Percentiles rank a stretch among this genome's conserved stretches.
Evolutionary conservation across 2,797 vertebrate genomes (phyloP).

Genomic region (Cynodonichthys magdalenae): DNA sequence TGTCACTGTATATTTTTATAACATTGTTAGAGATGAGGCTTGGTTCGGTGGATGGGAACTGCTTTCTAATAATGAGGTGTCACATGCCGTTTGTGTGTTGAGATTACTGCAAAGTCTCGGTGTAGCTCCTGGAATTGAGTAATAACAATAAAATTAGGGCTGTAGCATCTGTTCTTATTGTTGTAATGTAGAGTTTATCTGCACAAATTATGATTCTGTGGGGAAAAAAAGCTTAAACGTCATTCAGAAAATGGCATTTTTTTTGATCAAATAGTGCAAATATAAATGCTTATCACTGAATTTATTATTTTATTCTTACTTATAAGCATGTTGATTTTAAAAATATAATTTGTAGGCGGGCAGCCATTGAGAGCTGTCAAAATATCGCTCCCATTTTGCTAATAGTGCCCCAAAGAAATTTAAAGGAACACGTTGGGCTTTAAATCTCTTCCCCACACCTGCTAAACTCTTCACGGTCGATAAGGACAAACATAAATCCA

Average conservation of each 20-base stretch:
- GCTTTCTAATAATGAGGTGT: not conserved
- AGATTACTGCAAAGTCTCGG: not conserved
- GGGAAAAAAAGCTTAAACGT: too few relatives aligned
- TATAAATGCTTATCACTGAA: too few relatives aligned
- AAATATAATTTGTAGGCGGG: too few relatives aligned
- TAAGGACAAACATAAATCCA: slow-evolving; percentile 20
- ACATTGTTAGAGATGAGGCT: not conserved
- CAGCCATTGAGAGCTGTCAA: not conserved
- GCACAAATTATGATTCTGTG: too few relatives aligned
- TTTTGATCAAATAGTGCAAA: too few relatives aligned
- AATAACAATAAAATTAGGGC: not conserved
- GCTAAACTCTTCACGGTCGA: slow-evolving; percentile 17
- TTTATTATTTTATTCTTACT: too few relatives aligned
- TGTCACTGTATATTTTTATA: not conserved
- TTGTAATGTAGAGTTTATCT: too few relatives aligned
- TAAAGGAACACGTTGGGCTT: not conserved
- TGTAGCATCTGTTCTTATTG: too few relatives aligned
- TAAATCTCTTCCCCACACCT: not conserved
- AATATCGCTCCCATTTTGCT: too few relatives aligned
- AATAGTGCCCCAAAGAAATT: not conserved
- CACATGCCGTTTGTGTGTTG: not conserved
- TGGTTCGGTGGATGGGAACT: not conserved
- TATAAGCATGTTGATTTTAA: too few relatives aligned
- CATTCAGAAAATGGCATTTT: too few relatives aligned
- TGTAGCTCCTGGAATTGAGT: not conserved